These are phyloP conservation scores for Drosophila neoperkinsi DNA, from an alignment of 2,888 invertebrate genomes.

Conservation along the genomic window DNA sequence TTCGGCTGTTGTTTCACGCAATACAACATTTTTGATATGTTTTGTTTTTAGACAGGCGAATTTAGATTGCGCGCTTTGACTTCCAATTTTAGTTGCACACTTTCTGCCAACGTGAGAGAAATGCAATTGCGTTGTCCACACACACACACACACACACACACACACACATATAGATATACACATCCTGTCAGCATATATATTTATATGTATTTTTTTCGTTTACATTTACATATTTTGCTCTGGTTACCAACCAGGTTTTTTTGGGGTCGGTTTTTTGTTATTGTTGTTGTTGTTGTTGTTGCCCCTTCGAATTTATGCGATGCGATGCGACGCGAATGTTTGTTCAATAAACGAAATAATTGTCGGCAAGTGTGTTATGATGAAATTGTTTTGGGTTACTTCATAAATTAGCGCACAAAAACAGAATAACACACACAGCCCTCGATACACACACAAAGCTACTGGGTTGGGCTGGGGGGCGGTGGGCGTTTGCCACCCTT, in stretches of 20 bases:
- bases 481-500: neutral
- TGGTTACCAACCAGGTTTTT: conserved; percentile 69
- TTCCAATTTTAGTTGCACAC: conserved; percentile 56
- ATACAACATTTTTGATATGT: conserved; percentile 57
- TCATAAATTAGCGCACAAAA: conserved; percentile 76
- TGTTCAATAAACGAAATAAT: conserved; percentile 79
- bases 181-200: conserved; percentile 23
- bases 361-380: conserved; percentile 80
- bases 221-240: conserved; percentile 72
- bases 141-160: conserved; percentile 27
- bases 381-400: conserved; percentile 81
- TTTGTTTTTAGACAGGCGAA: conserved; percentile 69
- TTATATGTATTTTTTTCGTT: conserved; percentile 10
- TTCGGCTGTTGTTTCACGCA: conserved; percentile 46
- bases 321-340: conserved; percentile 78
- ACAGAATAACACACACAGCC: conserved; percentile 1
- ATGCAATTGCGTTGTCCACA: conserved; percentile 70
- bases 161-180: conserved; percentile 15
- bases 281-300: conserved; percentile 41
- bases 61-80: conserved; percentile 36
- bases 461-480: neutral
- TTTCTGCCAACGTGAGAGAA: conserved; percentile 59
- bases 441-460: neutral
- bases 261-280: conserved; percentile 34
- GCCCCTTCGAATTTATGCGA: conserved; percentile 72